phyloP scores from a whole-genome alignment of 2,888 invertebrate genomes.

The Caenorhabditis doughertyi region DNA sequence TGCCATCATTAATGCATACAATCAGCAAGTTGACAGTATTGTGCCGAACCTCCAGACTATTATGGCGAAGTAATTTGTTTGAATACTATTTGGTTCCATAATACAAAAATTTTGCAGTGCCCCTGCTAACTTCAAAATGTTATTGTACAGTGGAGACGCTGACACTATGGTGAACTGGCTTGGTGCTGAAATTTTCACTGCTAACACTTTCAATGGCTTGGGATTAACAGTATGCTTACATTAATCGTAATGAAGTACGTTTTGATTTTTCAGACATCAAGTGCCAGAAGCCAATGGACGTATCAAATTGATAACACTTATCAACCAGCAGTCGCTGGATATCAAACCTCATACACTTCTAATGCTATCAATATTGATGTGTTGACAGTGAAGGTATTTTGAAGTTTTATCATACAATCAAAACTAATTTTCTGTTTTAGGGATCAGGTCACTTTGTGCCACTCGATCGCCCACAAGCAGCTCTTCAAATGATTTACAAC shows the following conservation, averaged over 20 bases:
- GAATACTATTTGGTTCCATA: neutral
- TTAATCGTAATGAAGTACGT: too few relatives aligned
- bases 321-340: slow-evolving; percentile 58
- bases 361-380: slow-evolving; percentile 60
- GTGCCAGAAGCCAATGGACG: slow-evolving; percentile 58
- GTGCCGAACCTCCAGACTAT: slow-evolving; percentile 49
- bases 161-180: slow-evolving; percentile 72
- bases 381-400: slow-evolving; percentile 63
- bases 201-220: slow-evolving; percentile 6
- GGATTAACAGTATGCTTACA: slow-evolving; percentile 40
- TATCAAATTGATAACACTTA: slow-evolving; percentile 48
- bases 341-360: slow-evolving; percentile 54
- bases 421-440: slow-evolving; percentile 43
- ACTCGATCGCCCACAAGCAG: slow-evolving; percentile 68
- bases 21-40: slow-evolving; percentile 63
- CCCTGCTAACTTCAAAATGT: slow-evolving; percentile 56
- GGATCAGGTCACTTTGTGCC: slow-evolving; percentile 73
- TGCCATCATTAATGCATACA: slow-evolving; percentile 66
- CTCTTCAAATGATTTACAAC: slow-evolving; percentile 71
- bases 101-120: slow-evolving; percentile 54
- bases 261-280: slow-evolving; percentile 30
- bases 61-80: slow-evolving; percentile 48
- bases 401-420: neutral
- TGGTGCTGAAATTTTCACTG: slow-evolving; percentile 66
- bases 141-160: slow-evolving; percentile 67